These are phyloP conservation scores for Engystomops pustulosus DNA, from an alignment of 2,113 vertebrate species.

Conservation along the genomic window DNA sequence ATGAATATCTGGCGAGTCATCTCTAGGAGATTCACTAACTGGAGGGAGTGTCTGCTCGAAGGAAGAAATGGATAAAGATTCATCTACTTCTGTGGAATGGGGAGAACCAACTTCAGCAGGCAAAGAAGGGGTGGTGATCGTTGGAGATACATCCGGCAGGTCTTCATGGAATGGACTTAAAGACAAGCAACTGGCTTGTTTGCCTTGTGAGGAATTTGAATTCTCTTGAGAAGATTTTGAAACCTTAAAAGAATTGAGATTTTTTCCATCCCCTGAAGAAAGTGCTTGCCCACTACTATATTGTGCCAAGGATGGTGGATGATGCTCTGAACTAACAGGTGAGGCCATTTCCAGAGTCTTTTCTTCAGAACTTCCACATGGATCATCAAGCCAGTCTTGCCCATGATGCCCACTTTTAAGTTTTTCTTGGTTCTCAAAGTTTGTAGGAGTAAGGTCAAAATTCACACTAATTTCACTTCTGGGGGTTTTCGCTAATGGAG, in stretches of 20 bases:
- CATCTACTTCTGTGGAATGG: slow-evolving; percentile 87
- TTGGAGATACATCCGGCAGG: slow-evolving; percentile 77
- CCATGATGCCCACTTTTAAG: slow-evolving; percentile 65
- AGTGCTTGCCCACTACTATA: slow-evolving; percentile 58
- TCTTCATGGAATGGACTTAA: slow-evolving; percentile 80
- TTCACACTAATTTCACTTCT: slow-evolving; percentile 75
- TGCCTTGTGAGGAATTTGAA: slow-evolving; percentile 71
- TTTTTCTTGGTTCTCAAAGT: slow-evolving; percentile 73
- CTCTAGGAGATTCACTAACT: slow-evolving; percentile 71
- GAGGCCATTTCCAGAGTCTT: slow-evolving; percentile 79
- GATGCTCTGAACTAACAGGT: slow-evolving; percentile 73
- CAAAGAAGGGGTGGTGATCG: slow-evolving; percentile 84
- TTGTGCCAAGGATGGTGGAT: slow-evolving; percentile 74
- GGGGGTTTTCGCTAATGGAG: slow-evolving; percentile 74
- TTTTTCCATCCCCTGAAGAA: slow-evolving; percentile 68
- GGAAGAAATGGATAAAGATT: slow-evolving; percentile 89
- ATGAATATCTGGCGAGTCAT: slow-evolving; percentile 66
- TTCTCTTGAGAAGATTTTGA: slow-evolving; percentile 67
- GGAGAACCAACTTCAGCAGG: slow-evolving; percentile 87
- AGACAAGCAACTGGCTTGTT: slow-evolving; percentile 77
- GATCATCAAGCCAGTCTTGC: slow-evolving; percentile 65
- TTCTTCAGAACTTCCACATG: slow-evolving; percentile 77
- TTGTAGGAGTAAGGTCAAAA: slow-evolving; percentile 79
- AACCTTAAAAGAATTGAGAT: slow-evolving; percentile 59
- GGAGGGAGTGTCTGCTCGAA: slow-evolving; percentile 83